Evolutionary conservation across 2,888 invertebrate species (phyloP), one percentile per base, ranked within the genome.

Genomic region (Agrotis exclamationis): DNA sequence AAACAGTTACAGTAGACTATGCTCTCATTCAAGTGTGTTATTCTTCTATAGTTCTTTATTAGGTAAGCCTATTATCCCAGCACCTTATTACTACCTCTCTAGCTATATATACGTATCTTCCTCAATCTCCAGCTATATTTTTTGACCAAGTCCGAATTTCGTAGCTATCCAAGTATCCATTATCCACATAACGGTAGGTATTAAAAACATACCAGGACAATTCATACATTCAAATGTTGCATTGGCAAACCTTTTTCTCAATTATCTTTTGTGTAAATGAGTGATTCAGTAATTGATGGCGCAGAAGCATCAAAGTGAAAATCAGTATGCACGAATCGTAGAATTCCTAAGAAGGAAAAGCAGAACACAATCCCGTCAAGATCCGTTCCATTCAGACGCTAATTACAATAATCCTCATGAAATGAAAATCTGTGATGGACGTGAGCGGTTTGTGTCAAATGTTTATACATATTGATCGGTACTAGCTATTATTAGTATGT

Each of bases 391-490:
- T 66, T 62, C 48, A 67, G 59, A 20, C 6, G 7, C 47, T 0
- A 24, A 54, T 76, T 64, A 63, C 60, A 64, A 47, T 59, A 70
- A 76, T 20, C 39, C 70, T 76, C 79, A 82, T 79, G 83, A 75
- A 81, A 80, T 69, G 57, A 80, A 76, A 74, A 63, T 68, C 39
- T 60, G 53, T 58, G 65, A 68, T 58, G 50, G 57, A 69, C 59
- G 71, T 75, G 72, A 72, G 56, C 54, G 28, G 67, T 57, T 82
- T 63, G 67, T 63, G 71, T 71, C 65, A 69, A 78, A 67, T 70
- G 75, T 78, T 62, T 54, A 80, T 84, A 76, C 76, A 85, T 83
- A 80, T 84, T 83, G 58, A 83, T 85, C 59, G 63, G 67, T 83
- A 70, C 60, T 16, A n/a, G 62, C 56, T 69, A 76, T 4, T 54